Conservation (phyloP, 2,888 invertebrate genomes). For the Empis stercorea region DNA sequence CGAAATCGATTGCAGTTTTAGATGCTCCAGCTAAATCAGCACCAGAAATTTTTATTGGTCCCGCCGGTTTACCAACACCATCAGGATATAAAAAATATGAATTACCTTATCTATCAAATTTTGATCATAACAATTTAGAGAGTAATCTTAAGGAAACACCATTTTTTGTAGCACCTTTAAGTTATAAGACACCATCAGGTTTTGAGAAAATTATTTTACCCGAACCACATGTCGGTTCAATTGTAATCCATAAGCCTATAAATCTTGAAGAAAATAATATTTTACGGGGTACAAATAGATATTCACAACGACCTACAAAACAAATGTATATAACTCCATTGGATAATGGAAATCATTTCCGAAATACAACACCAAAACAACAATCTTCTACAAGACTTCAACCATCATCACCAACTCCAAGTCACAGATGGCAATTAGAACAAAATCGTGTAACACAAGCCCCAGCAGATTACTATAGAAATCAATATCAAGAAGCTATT, state of each 20-base stretch:
- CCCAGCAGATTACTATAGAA: slow-evolving; percentile 1
- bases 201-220: slow-evolving; percentile 78
- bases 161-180: slow-evolving; percentile 75
- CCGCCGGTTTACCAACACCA: slow-evolving; percentile 57
- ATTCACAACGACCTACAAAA: background rate
- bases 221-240: slow-evolving; percentile 75
- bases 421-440: slow-evolving; percentile 17
- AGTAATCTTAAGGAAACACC: slow-evolving; percentile 61
- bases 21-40: slow-evolving; percentile 56
- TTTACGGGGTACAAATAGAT: background rate
- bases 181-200: slow-evolving; percentile 70
- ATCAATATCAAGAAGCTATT: slow-evolving; percentile 26
- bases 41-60: slow-evolving; percentile 71
- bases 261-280: slow-evolving; percentile 15
- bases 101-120: slow-evolving; percentile 64
- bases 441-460: slow-evolving; percentile 19
- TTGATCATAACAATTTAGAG: slow-evolving; percentile 53
- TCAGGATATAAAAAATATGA: slow-evolving; percentile 67
- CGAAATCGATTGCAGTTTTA: slow-evolving; percentile 62
- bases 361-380: slow-evolving; percentile 12
- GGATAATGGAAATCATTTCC: slow-evolving; percentile 11
- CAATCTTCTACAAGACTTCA: slow-evolving; percentile 1
- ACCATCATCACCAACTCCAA: slow-evolving; percentile 23
- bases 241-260: slow-evolving; percentile 50
- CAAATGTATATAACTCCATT: background rate